Evolutionary conservation across 2,113 vertebrate genomes (phyloP).

Genomic region (Peromyscus leucopus): DNA sequence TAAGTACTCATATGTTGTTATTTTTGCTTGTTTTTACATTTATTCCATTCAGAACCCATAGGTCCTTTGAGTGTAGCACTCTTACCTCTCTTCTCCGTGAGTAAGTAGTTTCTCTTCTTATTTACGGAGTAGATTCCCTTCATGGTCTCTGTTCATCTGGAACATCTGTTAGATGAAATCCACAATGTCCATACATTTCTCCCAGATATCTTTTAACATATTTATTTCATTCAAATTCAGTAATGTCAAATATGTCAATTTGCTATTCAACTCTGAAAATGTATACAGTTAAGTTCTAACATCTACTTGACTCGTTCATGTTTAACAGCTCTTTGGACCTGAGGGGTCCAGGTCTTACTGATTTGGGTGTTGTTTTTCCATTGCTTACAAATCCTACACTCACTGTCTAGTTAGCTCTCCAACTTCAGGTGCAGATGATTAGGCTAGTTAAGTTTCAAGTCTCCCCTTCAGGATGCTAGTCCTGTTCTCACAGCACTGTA

Average conservation of each 20-base stretch:
- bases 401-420: not conserved
- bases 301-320: not conserved
- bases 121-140: not conserved
- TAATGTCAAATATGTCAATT: not conserved
- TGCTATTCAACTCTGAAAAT: not conserved
- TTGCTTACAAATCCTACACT: not conserved
- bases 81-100: not conserved
- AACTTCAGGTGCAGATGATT: not conserved
- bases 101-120: not conserved
- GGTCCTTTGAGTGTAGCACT: not conserved
- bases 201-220: not conserved
- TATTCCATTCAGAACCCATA: not conserved
- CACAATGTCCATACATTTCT: not conserved
- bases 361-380: not conserved
- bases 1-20: not conserved
- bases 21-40: not conserved
- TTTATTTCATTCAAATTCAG: not conserved
- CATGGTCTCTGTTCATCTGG: not conserved
- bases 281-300: not conserved
- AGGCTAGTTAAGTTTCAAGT: not conserved
- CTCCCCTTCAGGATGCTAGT: not conserved
- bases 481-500: not conserved
- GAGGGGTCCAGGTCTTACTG: not conserved
- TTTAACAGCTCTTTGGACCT: not conserved
- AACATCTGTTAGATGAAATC: not conserved